Percentiles rank a stretch among this genome's conserved stretches.
These are phyloP conservation scores for Noctua janthe DNA, from an alignment of 2,888 invertebrate species.

Conservation along the genomic window DNA sequence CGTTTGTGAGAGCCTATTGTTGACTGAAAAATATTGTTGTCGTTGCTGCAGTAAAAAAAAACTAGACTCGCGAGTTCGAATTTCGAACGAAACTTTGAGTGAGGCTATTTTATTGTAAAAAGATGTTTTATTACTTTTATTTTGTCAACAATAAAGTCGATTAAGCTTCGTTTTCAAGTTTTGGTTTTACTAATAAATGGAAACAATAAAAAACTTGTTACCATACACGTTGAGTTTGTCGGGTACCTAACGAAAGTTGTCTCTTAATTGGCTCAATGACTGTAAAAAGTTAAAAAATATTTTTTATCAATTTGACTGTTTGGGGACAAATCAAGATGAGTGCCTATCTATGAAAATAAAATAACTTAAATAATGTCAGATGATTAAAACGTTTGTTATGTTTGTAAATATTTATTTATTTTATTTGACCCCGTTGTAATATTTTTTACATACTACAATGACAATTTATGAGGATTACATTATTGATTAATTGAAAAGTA, in stretches of 20 bases:
- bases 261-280: conserved; percentile 15
- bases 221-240: not conserved
- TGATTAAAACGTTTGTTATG: conserved; percentile 14
- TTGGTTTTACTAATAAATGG: not conserved
- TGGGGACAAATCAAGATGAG: conserved; percentile 54
- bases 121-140: not conserved
- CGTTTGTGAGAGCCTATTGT: conserved; percentile 71
- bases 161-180: not conserved
- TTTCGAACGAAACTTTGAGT: conserved; percentile 27
- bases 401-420: conserved; percentile 24
- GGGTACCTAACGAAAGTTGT: conserved; percentile 9
- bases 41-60: conserved; percentile 24
- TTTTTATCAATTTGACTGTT: conserved; percentile 31
- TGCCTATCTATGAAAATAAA: conserved; percentile 39
- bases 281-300: conserved; percentile 9
- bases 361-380: conserved; percentile 35
- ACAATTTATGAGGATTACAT: conserved; percentile 8
- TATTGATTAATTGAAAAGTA: too few relatives aligned
- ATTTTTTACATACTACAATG: conserved; percentile 8
- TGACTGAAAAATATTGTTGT: conserved; percentile 73
- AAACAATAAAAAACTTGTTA: not conserved
- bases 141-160: not conserved
- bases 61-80: conserved; percentile 24
- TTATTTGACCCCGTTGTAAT: conserved; percentile 18
- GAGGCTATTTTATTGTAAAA: not conserved